Base-by-base conservation (phyloP, 2,797 vertebrate genomes). In the Ataeniobius toweri region DNA sequence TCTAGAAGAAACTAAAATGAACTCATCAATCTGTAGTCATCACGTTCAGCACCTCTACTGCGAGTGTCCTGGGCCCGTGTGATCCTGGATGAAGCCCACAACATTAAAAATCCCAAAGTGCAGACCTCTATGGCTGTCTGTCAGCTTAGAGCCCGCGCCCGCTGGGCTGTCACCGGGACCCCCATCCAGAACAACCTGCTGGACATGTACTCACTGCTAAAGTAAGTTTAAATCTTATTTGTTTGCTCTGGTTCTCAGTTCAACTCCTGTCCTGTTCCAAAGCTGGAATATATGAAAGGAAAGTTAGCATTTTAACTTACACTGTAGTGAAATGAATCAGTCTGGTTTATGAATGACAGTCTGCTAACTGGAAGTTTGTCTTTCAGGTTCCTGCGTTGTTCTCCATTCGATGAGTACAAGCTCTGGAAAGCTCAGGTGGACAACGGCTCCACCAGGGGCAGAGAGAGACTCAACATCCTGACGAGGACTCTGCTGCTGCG, bases 131-230 rank as follows among this genome's bases (percentile, higher is more conserved):
- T 97, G 83, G 98, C 98, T 0, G 97, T 97, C 74, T 98, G 97
- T 92, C 96, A 95, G 84, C 93, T 99, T 71, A 95, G 93, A 79
- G 97, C 97, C 2, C 74, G 3, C 0, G 95, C 97, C n/a, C 97
- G 97, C 12, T 99, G 98, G 98, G 98, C 97, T 0, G 96, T 99
- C 78, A 99, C 98, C 0, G 98, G 98, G 1, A 99, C 98, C 0
- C 98, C 98, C 0, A 97, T 99, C 91, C 98, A 99, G 92, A 99
- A 99, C 95, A 99, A 99, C 92, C 91, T 99, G 80, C 84, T 99
- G 94, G 98, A 99, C 91, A 95, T 99, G 96, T 99, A 98, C 89
- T 97, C 98, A 0, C 95, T 99, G 82, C 94, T 99, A 36, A 98
- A 97, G 98, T 99, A 94, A 93, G 96, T 80, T 67, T 4, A 6